phyloP scores from a whole-genome alignment of 2,797 vertebrate genomes.

The Galago senegalensis region DNA sequence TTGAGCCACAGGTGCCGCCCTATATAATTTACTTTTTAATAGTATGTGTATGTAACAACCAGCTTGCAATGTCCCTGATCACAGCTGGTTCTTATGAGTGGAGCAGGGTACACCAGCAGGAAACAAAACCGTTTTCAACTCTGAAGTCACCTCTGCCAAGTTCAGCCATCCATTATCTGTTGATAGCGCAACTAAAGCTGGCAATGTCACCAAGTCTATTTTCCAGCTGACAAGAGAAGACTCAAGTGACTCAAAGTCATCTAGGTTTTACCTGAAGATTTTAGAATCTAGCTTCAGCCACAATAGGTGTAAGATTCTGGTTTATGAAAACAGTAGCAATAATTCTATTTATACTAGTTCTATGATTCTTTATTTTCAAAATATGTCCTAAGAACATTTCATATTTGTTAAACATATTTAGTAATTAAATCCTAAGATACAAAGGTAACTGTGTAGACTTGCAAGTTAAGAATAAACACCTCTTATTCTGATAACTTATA shows the following conservation, averaged over 20 bases:
- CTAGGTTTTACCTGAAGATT: slow-evolving; percentile 28
- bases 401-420: slow-evolving; percentile 54
- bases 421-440: slow-evolving; percentile 48
- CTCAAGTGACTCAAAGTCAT: slow-evolving; percentile 20
- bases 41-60: not conserved
- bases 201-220: not conserved
- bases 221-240: not conserved
- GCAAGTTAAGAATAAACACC: slow-evolving; percentile 12
- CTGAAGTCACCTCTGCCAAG: not conserved
- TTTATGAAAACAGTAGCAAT: slow-evolving; percentile 46
- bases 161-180: not conserved
- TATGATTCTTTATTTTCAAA: slow-evolving; percentile 59
- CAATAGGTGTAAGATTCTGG: not conserved
- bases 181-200: not conserved
- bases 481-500: slow-evolving; percentile 35
- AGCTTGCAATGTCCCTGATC: not conserved
- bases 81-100: not conserved
- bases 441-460: slow-evolving; percentile 54
- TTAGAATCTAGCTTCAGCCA: slow-evolving; percentile 9
- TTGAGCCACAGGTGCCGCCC: no score
- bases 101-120: not conserved
- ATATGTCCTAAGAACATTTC: slow-evolving; percentile 49
- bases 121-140: slow-evolving; percentile 11
- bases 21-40: slow-evolving; percentile 40
- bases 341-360: not conserved